Conservation (phyloP, 1,140 invertebrate species). For the Drosophila ananassae region DNA sequence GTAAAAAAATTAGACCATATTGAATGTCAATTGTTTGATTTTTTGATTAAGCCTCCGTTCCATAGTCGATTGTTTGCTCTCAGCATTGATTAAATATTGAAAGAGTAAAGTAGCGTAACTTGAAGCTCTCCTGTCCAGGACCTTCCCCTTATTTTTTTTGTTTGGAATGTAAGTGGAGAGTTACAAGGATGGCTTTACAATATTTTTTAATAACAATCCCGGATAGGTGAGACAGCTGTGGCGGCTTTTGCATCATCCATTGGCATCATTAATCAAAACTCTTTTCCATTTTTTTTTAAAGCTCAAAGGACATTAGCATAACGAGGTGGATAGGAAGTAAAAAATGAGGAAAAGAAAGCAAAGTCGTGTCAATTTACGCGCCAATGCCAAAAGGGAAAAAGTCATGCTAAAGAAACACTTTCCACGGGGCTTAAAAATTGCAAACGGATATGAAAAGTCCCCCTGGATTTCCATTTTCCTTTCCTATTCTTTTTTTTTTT, state of each 20-base stretch:
- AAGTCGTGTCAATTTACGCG: conserved; percentile 78
- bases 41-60: conserved; percentile 70
- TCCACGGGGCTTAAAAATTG: conserved; percentile 66
- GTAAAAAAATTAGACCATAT: conserved; percentile 84
- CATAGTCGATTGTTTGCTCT: conserved; percentile 46
- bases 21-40: conserved; percentile 84
- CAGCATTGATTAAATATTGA: conserved; percentile 78
- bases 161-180: conserved; percentile 32
- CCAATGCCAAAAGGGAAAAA: conserved; percentile 29
- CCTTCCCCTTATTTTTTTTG: conserved; percentile 8
- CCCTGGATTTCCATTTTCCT: conserved; percentile 1
- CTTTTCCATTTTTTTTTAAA: conserved; percentile 59
- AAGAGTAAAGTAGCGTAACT: conserved; percentile 69
- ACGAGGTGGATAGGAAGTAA: conserved; percentile 54
- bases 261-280: conserved; percentile 80
- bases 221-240: conserved; percentile 55
- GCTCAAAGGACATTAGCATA: conserved; percentile 69
- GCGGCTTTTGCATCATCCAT: conserved; percentile 44
- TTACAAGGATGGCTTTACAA: conserved; percentile 14
- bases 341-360: conserved; percentile 55
- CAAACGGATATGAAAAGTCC: conserved; percentile 72
- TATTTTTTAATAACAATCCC: conserved; percentile 41
- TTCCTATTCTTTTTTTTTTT: conserved; percentile 10
- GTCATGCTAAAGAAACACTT: conserved; percentile 49
- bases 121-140: conserved; percentile 33